Evolutionary conservation across 2,797 vertebrate genomes (phyloP), one percentile per base, ranked within the genome.

Genomic region (Orientallactaga sibirica): DNA sequence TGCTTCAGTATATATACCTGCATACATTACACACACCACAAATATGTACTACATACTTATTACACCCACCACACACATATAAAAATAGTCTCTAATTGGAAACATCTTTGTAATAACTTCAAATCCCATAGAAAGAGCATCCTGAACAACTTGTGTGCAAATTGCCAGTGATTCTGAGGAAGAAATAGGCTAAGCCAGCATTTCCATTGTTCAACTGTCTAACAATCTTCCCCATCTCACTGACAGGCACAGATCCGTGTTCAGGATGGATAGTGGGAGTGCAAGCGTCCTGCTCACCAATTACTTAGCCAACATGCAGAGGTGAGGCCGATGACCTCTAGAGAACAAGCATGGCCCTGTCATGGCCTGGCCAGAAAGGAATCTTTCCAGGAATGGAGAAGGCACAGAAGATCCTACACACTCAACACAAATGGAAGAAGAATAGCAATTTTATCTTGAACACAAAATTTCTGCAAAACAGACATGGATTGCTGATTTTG

Each of bases 121-220:
- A 14, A 80, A 70, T 89, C 64, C 61, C 2, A 64, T 6, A 64
- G 41, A 86, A 80, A 70, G 62, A 74, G 43, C 64, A 77, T 74
- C 9, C n/a, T 48, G 73, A 61, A 19, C 10, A 74, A 86, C 11
- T 52, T 64, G 55, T 71, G 29, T 62, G 91, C 48, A 86, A 43
- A 14, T 80, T 68, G 24, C 73, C n/a, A 52, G 0, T 68, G 68
- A n/a, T 43, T 73, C 52, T 76, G 85, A 67, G 37, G n/a, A 95
- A 82, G 33, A 91, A 80, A 68, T 14, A 15, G 52, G 86, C 6
- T 48, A 93, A 93, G 86, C 25, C 22, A 64, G 68, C 37, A 16
- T 73, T 80, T 84, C 80, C 7, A 80, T 52, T 12, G 37, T 14
- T 25, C 18, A 27, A 33, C 76, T 25, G 8, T 25, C 27, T 22